phyloP scores from a whole-genome alignment of 2,888 invertebrate species.

The Syrphus vitripennis region DNA sequence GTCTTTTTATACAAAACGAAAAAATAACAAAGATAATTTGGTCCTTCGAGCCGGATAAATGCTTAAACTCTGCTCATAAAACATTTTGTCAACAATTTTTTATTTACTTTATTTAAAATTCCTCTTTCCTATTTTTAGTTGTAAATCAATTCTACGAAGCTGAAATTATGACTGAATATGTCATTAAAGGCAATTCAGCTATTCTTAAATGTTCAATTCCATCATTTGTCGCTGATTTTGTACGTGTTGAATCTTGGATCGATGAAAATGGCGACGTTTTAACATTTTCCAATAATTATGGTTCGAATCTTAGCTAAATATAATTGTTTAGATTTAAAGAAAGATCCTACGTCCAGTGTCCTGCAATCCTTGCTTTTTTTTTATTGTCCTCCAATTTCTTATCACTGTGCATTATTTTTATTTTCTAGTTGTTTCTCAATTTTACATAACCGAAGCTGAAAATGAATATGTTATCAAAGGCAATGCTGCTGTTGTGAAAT shows the following conservation, averaged over 20 bases:
- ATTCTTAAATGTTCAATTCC: conserved; percentile 89
- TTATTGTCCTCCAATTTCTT: background rate
- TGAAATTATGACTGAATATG: conserved; percentile 88
- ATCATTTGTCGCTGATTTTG: conserved; percentile 88
- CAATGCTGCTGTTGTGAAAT: conserved; percentile 94
- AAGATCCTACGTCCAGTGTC: background rate
- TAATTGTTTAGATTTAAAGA: background rate
- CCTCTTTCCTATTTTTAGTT: conserved; percentile 81
- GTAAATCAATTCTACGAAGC: conserved; percentile 88
- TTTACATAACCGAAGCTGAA: conserved; percentile 94
- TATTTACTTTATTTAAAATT: background rate
- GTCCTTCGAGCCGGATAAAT: background rate
- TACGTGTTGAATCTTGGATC: conserved; percentile 87
- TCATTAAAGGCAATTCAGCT: conserved; percentile 88
- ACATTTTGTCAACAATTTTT: background rate
- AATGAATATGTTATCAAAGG: conserved; percentile 96
- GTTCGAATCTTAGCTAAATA: conserved; percentile 73
- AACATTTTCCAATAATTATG: conserved; percentile 78
- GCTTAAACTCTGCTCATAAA: background rate
- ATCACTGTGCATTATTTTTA: background rate
- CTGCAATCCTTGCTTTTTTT: conserved; percentile 2
- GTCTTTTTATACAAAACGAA: background rate
- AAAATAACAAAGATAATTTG: background rate
- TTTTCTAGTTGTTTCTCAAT: conserved; percentile 92
- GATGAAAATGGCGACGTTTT: conserved; percentile 82